A percentile compares a stretch with the other conserved stretches of the same genome.
Evolutionary conservation across 37 sponge, comb jelly and placozoan genomes (phyloP).

Genomic region (Diacarnus erythraeanus): DNA sequence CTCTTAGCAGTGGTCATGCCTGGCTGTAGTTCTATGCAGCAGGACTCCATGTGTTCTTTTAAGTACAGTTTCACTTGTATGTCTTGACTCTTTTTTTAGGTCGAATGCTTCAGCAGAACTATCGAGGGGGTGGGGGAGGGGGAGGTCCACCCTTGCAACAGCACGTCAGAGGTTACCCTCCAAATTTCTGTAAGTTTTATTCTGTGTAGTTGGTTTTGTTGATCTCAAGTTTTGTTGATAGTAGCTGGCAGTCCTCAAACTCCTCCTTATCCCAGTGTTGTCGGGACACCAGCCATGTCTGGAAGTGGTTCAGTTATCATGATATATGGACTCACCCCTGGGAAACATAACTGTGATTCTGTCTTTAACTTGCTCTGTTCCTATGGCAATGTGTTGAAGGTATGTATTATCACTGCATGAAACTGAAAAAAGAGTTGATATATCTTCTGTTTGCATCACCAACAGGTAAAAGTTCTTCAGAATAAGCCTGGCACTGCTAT

Average conservation of each 20-base stretch:
- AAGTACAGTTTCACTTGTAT: background rate
- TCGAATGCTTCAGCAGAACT: constrained; percentile 29
- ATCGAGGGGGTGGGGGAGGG: constrained; percentile 18
- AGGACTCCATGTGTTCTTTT: background rate
- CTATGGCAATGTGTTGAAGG: constrained; percentile 91
- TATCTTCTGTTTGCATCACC: background rate
- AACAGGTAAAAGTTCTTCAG: constrained; percentile 77
- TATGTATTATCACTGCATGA: background rate
- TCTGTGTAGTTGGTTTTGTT: background rate
- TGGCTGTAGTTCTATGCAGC: too few relatives aligned
- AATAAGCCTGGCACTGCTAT: constrained; percentile 93
- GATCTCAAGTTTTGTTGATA: background rate
- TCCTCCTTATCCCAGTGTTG: constrained; percentile 31
- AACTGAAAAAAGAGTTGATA: background rate
- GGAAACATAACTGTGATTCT: constrained; percentile 74
- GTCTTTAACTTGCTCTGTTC: constrained; percentile 91
- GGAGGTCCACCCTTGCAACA: background rate
- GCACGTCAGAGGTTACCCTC: constrained; percentile 4
- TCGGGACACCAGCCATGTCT: constrained; percentile 56
- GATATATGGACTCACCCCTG: constrained; percentile 78
- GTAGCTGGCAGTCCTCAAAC: background rate
- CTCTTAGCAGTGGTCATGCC: too few relatives aligned
- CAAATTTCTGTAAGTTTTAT: constrained; percentile 9
- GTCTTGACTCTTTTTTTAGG: background rate
- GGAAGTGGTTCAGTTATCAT: constrained; percentile 84